Base-by-base conservation (phyloP, 2,113 vertebrate species). In the Sturnira hondurensis region DNA sequence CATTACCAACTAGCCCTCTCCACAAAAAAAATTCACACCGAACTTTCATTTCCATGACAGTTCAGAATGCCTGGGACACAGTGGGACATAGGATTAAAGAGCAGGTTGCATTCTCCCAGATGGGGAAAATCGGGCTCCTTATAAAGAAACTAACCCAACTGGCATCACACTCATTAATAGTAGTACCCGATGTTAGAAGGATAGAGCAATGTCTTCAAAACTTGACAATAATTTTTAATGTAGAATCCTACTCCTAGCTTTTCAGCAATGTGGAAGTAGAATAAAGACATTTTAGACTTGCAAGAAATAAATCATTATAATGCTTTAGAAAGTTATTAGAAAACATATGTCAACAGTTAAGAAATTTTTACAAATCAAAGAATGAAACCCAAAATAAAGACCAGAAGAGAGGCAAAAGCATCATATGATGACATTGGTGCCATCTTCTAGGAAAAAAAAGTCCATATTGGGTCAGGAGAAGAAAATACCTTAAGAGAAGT, bases 271-370 rank as follows among this genome's bases (percentile, higher is more conserved):
- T 41, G 11, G 63, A 81, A 73, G 67, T 38, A 84, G 45, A 78
- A 74, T 87, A 65, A 84, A 88, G 70, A 87, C 45, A 94, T 47
- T 81, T 88, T 67, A 96, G 77, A 95, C 7, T 38, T 43, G 7
- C 19, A 92, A 82, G 36, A 56, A 58, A n/a, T 92, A 83, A 94
- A 94, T 77, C 28, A 67, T 63, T 52, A 36, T 33, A 67, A 26
- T 86, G 22, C 54, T 93, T 96, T 87, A 87, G 17, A 86, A 82
- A 81, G 14, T 92, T 92, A 84, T 78, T 45, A 41, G 63, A 92
- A 93, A 94, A 28, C n/a, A 70, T 54, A 16, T 15, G 3, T 77
- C 71, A 83, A 89, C 54, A 65, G 85, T 65, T 36, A 96, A 86
- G 16, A 78, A 95, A 83, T 73, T 61, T 41, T 19, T 45, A 70